Evolutionary conservation across 2,888 invertebrate species (phyloP).

Genomic region (Timandra comae): DNA sequence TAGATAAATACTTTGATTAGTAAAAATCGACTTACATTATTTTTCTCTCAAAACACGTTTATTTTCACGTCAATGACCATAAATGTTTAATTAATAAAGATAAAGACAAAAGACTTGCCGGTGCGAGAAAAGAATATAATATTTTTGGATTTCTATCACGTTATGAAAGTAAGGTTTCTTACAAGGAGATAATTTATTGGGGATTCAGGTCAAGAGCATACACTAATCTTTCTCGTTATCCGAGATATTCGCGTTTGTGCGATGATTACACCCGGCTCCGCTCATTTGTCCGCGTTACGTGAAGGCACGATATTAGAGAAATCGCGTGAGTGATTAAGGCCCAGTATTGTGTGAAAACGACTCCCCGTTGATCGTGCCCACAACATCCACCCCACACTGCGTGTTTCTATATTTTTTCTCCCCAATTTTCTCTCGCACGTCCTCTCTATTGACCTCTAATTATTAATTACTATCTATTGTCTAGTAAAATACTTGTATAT

Average conservation of each 20-base stretch:
- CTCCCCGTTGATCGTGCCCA: slow-evolving; percentile 29
- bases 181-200: no score
- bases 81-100: no score
- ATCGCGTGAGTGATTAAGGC: slow-evolving; percentile 55
- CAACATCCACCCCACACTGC: slow-evolving; percentile 26
- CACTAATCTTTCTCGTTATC: slow-evolving; percentile 31
- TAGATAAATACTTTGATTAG: no score
- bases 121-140: no score
- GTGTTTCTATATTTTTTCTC: slow-evolving; percentile 19
- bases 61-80: no score
- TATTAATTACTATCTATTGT: slow-evolving; percentile 16
- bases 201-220: slow-evolving; percentile 38
- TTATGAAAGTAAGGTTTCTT: no score
- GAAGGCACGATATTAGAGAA: slow-evolving; percentile 42
- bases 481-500: no score
- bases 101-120: no score
- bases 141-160: no score
- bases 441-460: slow-evolving; percentile 13
- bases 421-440: slow-evolving; percentile 5
- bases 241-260: slow-evolving; percentile 26
- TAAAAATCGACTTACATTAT: no score
- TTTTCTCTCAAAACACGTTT: no score
- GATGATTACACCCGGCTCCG: slow-evolving; percentile 24
- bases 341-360: slow-evolving; percentile 48
- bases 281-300: slow-evolving; percentile 35